Evolutionary conservation across 2,113 vertebrate genomes (phyloP).

Genomic region (Thalassoma bifasciatum): DNA sequence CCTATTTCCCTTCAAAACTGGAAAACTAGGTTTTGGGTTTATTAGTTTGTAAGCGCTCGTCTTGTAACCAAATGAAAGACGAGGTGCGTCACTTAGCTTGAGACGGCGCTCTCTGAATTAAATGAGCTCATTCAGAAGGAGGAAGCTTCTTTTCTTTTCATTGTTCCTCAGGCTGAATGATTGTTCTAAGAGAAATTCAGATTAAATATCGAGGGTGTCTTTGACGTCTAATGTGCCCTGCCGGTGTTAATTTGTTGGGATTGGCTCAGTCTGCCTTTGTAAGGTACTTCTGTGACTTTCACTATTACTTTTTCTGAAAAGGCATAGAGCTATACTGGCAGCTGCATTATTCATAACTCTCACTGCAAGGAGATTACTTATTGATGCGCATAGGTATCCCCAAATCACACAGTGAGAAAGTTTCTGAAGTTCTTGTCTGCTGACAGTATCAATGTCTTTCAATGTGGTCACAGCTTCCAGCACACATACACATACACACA

Average conservation of each 20-base stretch:
- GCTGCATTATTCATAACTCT: conserved; percentile 71
- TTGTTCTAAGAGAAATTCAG: conserved; percentile 57
- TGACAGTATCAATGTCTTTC: neutral
- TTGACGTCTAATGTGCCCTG: conserved; percentile 51
- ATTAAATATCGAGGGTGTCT: conserved; percentile 57
- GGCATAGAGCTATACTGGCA: conserved; percentile 41
- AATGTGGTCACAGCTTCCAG: neutral
- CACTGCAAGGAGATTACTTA: conserved; percentile 64
- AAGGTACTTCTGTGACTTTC: conserved; percentile 41
- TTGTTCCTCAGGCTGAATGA: conserved; percentile 60
- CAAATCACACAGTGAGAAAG: conserved; percentile 47
- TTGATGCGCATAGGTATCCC: conserved; percentile 62
- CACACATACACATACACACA: neutral
- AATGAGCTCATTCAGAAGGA: conserved; percentile 50
- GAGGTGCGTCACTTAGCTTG: conserved; percentile 28
- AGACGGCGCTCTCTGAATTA: conserved; percentile 30
- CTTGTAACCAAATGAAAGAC: conserved; percentile 11
- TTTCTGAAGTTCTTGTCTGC: conserved; percentile 37
- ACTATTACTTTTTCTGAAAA: conserved; percentile 56
- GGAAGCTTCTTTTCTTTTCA: conserved; percentile 31
- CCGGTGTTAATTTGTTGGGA: conserved; percentile 61
- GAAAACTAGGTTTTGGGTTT: conserved; percentile 41
- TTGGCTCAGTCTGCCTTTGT: conserved; percentile 33
- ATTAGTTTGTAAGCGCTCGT: conserved; percentile 54
- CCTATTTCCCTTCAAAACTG: conserved; percentile 52